These are phyloP conservation scores for Imbricaverruca yamaguchii DNA, from an alignment of 2,888 invertebrate species.

Conservation along the genomic window DNA sequence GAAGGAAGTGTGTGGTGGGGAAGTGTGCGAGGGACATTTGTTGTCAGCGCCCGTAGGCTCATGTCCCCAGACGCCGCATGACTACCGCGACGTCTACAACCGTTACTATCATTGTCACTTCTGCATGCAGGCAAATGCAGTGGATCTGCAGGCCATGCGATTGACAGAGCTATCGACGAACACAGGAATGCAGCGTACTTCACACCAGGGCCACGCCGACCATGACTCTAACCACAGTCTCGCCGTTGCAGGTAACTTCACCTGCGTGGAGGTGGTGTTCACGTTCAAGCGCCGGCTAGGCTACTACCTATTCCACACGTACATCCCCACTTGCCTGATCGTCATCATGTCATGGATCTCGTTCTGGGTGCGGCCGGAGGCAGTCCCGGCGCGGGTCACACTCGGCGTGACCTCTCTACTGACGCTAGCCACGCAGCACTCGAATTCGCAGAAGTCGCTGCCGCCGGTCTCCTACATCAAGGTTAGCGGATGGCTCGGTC, in stretches of 20 bases:
- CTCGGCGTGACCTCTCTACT: constrained; percentile 35
- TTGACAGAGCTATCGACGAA: no score
- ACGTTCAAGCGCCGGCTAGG: constrained; percentile 79
- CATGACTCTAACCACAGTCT: no score
- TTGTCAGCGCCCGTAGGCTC: no score
- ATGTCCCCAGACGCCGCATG: no score
- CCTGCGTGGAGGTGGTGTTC: constrained; percentile 83
- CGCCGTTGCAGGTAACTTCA: constrained; percentile 66
- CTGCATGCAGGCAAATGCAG: no score
- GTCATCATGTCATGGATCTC: constrained; percentile 73
- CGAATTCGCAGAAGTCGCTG: constrained; percentile 34
- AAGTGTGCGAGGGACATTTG: no score
- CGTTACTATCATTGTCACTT: no score
- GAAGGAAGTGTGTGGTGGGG: no score
- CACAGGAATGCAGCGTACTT: no score
- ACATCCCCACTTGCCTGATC: constrained; percentile 86
- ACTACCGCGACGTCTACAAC: no score
- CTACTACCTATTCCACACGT: constrained; percentile 87
- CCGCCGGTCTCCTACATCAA: constrained; percentile 35
- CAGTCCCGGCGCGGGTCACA: constrained; percentile 35
- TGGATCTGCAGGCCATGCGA: no score
- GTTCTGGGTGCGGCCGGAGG: constrained; percentile 40
- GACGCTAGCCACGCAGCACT: constrained; percentile 35
- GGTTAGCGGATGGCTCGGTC: constrained; percentile 24
- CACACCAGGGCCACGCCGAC: no score